A percentile compares a stretch with the other conserved stretches of the same genome.
Evolutionary conservation across 2,888 invertebrate genomes (phyloP).

Genomic region (Sarcophaga variegata): DNA sequence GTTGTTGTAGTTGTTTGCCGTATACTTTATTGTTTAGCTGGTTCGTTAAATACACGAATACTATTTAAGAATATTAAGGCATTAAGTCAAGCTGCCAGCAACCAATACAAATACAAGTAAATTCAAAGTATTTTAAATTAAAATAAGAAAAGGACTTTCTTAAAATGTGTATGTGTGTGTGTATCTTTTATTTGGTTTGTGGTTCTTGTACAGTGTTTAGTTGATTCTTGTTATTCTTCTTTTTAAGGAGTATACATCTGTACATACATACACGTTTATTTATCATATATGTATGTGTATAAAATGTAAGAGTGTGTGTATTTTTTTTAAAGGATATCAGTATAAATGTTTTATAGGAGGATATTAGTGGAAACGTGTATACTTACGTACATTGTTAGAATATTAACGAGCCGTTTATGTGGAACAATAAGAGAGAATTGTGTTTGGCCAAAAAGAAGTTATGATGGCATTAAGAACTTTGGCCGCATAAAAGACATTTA

Average conservation of each 20-base stretch:
- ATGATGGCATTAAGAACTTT: conserved; percentile 72
- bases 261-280: neutral
- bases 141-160: neutral
- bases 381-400: conserved; percentile 63
- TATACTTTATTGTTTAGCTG: conserved; percentile 70
- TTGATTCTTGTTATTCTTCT: neutral
- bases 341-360: neutral
- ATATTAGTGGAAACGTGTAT: neutral
- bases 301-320: neutral
- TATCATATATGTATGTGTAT: neutral
- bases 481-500: conserved; percentile 73
- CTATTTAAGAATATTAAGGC: conserved; percentile 73
- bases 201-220: conserved; percentile 31
- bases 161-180: neutral
- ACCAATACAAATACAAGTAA: conserved; percentile 23
- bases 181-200: conserved; percentile 35
- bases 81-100: conserved; percentile 67
- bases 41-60: conserved; percentile 76
- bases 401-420: conserved; percentile 70
- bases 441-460: conserved; percentile 61
- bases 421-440: conserved; percentile 53
- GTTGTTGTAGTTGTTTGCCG: conserved; percentile 13
- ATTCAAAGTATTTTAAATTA: conserved; percentile 49
- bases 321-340: no score
- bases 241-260: neutral